Conservation (phyloP, 2,888 invertebrate species). For the Nowickia ferox region DNA sequence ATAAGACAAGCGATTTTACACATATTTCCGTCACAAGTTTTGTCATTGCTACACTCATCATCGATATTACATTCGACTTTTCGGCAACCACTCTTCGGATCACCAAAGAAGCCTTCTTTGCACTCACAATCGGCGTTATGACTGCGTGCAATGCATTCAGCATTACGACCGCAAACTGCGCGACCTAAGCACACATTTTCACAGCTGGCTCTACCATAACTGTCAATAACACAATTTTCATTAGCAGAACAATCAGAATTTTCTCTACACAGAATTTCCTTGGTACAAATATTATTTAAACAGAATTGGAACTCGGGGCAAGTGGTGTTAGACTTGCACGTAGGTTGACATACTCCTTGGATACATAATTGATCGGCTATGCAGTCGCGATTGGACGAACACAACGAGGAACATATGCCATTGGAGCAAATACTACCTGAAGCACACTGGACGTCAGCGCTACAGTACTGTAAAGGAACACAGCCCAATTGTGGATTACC, state of each 20-base stretch:
- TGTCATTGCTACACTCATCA: constrained; percentile 91
- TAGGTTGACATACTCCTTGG: constrained; percentile 92
- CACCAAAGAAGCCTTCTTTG: constrained; percentile 91
- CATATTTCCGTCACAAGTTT: constrained; percentile 91
- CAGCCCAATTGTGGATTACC: constrained; percentile 95
- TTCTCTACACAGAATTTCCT: constrained; percentile 89
- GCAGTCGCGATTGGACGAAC: constrained; percentile 92
- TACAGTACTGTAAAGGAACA: constrained; percentile 92
- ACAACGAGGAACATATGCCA: constrained; percentile 90
- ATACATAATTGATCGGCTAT: constrained; percentile 93
- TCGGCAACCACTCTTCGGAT: constrained; percentile 91
- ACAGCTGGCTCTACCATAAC: constrained; percentile 90
- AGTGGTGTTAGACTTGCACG: constrained; percentile 90
- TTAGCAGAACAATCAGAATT: constrained; percentile 89
- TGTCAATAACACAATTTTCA: constrained; percentile 88
- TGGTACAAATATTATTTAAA: constrained; percentile 92
- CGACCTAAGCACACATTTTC: constrained; percentile 88
- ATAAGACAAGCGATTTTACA: constrained; percentile 94
- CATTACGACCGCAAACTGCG: constrained; percentile 91
- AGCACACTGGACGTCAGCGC: constrained; percentile 91
- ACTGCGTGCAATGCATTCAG: constrained; percentile 89
- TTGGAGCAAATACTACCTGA: constrained; percentile 92
- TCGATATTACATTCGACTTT: constrained; percentile 90
- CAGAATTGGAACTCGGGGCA: constrained; percentile 94
- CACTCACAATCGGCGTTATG: constrained; percentile 92